Percentiles rank a stretch among this genome's conserved stretches.
Evolutionary conservation across 2,113 vertebrate genomes (phyloP).

Genomic region (Lutjanus erythropterus): DNA sequence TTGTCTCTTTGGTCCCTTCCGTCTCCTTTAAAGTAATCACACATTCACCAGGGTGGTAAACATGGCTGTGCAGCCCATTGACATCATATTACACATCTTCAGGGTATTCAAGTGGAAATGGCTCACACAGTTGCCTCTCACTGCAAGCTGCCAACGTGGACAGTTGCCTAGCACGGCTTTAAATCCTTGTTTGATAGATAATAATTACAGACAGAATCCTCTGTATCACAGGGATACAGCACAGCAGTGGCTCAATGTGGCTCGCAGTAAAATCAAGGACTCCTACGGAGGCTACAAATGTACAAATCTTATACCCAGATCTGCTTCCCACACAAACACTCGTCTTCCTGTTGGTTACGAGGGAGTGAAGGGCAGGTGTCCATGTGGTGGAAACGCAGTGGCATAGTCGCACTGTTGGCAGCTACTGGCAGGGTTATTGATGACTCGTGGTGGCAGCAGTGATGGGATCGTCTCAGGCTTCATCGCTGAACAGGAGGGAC

Average conservation of each 20-base stretch:
- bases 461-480: conserved; percentile 62
- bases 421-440: conserved; percentile 69
- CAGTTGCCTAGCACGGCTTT: conserved; percentile 35
- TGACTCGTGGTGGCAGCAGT: conserved; percentile 50
- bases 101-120: conserved; percentile 14
- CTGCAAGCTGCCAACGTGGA: conserved; percentile 50
- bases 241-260: conserved; percentile 50
- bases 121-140: conserved; percentile 4
- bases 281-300: conserved; percentile 46
- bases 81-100: conserved; percentile 28
- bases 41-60: conserved; percentile 6
- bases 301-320: conserved; percentile 16
- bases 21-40: conserved; percentile 1
- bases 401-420: conserved; percentile 17
- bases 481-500: conserved; percentile 35
- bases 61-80: conserved; percentile 2
- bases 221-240: conserved; percentile 37
- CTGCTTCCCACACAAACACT: neutral
- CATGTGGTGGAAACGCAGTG: conserved; percentile 16
- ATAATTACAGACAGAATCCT: conserved; percentile 60
- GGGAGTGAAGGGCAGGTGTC: conserved; percentile 50
- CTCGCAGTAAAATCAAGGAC: conserved; percentile 42
- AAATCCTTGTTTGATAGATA: conserved; percentile 54
- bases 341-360: conserved; percentile 23
- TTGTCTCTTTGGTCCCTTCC: neutral